phyloP scores from a whole-genome alignment of 1,140 invertebrate species.

The Portunus trituberculatus region DNA sequence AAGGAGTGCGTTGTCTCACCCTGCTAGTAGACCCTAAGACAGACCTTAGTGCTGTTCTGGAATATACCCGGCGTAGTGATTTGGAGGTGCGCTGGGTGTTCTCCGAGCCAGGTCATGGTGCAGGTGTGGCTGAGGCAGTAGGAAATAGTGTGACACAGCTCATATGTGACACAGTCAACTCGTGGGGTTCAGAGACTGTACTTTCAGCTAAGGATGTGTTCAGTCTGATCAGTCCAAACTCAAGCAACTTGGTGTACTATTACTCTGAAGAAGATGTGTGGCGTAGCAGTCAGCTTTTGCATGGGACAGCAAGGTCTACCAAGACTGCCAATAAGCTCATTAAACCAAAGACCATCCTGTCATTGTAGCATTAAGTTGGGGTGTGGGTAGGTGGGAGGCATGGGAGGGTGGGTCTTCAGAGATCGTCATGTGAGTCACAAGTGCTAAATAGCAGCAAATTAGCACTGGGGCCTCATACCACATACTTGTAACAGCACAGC shows the following conservation, averaged over 20 bases:
- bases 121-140: conserved; percentile 32
- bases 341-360: conserved; percentile 50
- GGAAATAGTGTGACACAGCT: conserved; percentile 48
- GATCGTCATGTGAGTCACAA: neutral
- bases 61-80: neutral
- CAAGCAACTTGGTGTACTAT: conserved; percentile 42
- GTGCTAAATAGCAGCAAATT: too few relatives aligned
- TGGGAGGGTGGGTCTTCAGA: neutral
- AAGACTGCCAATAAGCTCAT: conserved; percentile 49
- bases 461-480: neutral
- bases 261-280: conserved; percentile 34
- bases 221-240: conserved; percentile 28
- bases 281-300: neutral
- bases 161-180: conserved; percentile 53
- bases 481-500: neutral
- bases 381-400: neutral
- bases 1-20: conserved; percentile 35
- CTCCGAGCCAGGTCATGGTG: conserved; percentile 50
- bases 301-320: neutral
- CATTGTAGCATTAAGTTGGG: conserved; percentile 25
- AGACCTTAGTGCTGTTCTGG: neutral
- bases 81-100: conserved; percentile 47
- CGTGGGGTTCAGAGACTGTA: neutral
- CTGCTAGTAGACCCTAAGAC: conserved; percentile 31
- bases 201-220: conserved; percentile 50